A percentile compares a stretch with the other conserved stretches of the same genome.
Conservation (phyloP, 2,113 vertebrate species). For the Zosterops pallidus region DNA sequence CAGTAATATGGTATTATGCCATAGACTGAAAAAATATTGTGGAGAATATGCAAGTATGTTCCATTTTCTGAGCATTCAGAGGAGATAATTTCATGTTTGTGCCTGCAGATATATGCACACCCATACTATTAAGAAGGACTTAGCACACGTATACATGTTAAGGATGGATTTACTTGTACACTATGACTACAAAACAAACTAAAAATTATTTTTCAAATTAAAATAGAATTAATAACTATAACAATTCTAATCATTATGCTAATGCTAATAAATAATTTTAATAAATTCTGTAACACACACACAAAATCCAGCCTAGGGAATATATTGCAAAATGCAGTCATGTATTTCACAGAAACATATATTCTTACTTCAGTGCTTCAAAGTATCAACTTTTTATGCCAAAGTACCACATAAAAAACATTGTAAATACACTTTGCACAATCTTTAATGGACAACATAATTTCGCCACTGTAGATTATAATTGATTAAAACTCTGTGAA, state of each 20-base stretch:
- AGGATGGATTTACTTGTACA: neutral
- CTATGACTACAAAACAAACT: neutral
- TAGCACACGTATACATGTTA: accelerated
- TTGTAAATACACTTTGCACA: neutral
- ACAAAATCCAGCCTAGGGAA: neutral
- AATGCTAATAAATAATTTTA: neutral
- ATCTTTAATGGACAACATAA: neutral
- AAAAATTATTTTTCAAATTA: neutral
- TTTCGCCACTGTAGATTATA: neutral
- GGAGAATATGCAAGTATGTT: neutral
- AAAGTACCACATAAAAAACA: neutral
- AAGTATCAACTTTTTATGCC: neutral
- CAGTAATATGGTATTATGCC: neutral
- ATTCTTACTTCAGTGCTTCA: neutral
- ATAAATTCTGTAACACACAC: neutral
- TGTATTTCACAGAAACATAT: neutral
- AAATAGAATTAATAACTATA: neutral
- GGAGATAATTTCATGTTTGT: neutral
- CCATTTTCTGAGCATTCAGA: neutral
- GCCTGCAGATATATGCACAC: neutral
- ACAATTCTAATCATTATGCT: neutral
- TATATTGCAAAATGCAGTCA: neutral
- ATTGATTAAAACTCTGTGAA: neutral
- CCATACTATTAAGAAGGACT: neutral
- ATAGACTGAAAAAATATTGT: neutral